These are phyloP conservation scores for Eleginops maclovinus DNA, from an alignment of 2,113 vertebrate species.

Conservation along the genomic window DNA sequence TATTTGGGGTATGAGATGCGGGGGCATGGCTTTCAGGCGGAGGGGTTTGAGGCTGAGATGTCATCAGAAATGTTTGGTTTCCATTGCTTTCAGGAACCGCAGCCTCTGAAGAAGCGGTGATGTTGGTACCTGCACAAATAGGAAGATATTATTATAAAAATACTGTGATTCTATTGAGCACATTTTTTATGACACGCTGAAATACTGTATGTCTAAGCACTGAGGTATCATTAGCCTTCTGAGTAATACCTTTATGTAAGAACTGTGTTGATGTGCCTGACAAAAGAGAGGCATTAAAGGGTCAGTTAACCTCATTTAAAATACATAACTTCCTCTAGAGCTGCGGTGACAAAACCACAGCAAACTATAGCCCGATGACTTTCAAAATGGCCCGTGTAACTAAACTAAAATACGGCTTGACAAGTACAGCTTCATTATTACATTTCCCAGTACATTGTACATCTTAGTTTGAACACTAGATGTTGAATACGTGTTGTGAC, in stretches of 20 bases:
- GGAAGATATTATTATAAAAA: not conserved
- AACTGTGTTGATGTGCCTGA: not conserved
- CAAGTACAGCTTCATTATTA: too few species aligned
- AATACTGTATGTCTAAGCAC: not conserved
- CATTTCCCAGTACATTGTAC: too few species aligned
- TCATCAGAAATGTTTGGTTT: not conserved
- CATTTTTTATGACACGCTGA: not conserved
- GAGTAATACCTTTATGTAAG: not conserved
- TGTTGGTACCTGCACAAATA: conserved; percentile 41
- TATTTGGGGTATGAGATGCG: not conserved
- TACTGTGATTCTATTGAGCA: not conserved
- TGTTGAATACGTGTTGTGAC: too few species aligned
- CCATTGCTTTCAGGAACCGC: not conserved
- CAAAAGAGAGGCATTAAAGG: too few species aligned
- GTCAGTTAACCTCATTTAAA: too few species aligned
- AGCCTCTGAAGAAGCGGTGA: rapidly evolving
- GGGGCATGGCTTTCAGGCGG: not conserved
- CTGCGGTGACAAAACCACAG: too few species aligned
- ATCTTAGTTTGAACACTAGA: too few species aligned
- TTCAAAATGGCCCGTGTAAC: too few species aligned
- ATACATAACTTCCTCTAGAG: too few species aligned
- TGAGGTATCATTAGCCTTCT: too few species aligned
- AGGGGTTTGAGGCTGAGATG: not conserved
- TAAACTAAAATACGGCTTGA: too few species aligned
- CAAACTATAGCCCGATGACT: too few species aligned